Evolutionary conservation across 1,140 invertebrate genomes (phyloP), one percentile per base, ranked within the genome.

Genomic region (Drosophila pallidifrons): DNA sequence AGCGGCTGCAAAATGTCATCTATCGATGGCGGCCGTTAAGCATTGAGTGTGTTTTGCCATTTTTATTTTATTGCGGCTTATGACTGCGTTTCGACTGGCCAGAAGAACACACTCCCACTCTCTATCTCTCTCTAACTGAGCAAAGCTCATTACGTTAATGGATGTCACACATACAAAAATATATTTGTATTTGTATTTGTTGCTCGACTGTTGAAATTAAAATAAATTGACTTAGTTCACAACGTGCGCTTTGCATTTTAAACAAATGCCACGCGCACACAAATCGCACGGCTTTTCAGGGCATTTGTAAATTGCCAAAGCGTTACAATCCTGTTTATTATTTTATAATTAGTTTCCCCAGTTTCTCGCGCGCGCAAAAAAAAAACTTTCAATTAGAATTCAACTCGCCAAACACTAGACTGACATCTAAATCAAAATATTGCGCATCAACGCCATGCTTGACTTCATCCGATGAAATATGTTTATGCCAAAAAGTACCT

Each of bases 81-180:
- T 82, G 71, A 69, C 38, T 70, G 68, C 47, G 60, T 16, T 11
- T 5, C 13, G 66, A 65, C 75, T 71, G 72, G 35, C 20, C 20
- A 25, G 3, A 25, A 3, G 1, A 3, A 38, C 35, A 38, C 32
- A 32, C 32, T 32, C 32, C 30, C 30, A 6, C 30, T 0, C 20
- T 0, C 20, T 51, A 15, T 16, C 5, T 7, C 25, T 52, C 25
- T 46, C 45, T 38, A 16, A 45, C 45, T 25, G 30, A 57, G 77
- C 65, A 75, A 85, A 89, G 85, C 85, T 89, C 86, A 89, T 89
- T 89, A 90, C 65, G 70, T 78, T 89, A 89, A 89, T 89, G 85
- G 85, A 89, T 54, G 41, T 41, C 54, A 41, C 65, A 52, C 13
- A 25, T 20, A 16, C 60, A 38, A 2, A 30, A 16, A 51, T 67